Conservation (phyloP, 2,888 invertebrate species). For the Halictus quadricinctus region DNA sequence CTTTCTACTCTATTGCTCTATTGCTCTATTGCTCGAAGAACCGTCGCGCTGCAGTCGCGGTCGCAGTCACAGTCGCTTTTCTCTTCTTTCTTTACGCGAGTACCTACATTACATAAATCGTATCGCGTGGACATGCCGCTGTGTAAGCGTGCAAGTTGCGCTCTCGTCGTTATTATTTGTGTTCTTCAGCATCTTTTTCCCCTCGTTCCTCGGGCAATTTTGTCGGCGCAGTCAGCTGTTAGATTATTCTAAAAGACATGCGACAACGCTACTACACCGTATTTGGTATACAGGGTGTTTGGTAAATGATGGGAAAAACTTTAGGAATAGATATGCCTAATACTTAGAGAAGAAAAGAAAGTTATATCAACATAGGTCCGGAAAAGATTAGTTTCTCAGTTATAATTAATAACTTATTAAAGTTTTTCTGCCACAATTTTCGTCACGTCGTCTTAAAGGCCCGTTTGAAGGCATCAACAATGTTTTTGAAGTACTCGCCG, state of each 20-base stretch:
- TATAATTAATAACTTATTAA: too few relatives aligned
- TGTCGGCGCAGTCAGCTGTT: not conserved
- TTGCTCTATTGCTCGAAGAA: slow-evolving; percentile 8
- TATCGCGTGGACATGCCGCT: not conserved
- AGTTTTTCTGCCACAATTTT: too few relatives aligned
- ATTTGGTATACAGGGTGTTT: too few relatives aligned
- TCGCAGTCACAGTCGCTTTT: slow-evolving; percentile 24
- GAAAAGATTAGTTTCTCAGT: too few relatives aligned
- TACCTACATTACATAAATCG: slow-evolving; percentile 37
- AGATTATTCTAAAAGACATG: not conserved
- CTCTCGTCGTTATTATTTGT: not conserved
- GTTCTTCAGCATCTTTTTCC: not conserved
- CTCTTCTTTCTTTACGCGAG: slow-evolving; percentile 24
- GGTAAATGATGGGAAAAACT: too few relatives aligned
- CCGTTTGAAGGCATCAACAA: too few relatives aligned
- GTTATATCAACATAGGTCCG: too few relatives aligned
- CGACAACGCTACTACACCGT: not conserved
- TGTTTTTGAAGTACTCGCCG: too few relatives aligned
- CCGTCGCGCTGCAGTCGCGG: not conserved
- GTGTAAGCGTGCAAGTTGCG: not conserved
- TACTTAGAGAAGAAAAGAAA: too few relatives aligned
- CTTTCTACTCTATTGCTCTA: slow-evolving; percentile 63
- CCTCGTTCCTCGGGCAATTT: not conserved
- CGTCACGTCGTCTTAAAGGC: too few relatives aligned
- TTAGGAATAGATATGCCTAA: too few relatives aligned